Base-by-base conservation (phyloP, 2,797 vertebrate species). In the Melanotaenia pygmaea region DNA sequence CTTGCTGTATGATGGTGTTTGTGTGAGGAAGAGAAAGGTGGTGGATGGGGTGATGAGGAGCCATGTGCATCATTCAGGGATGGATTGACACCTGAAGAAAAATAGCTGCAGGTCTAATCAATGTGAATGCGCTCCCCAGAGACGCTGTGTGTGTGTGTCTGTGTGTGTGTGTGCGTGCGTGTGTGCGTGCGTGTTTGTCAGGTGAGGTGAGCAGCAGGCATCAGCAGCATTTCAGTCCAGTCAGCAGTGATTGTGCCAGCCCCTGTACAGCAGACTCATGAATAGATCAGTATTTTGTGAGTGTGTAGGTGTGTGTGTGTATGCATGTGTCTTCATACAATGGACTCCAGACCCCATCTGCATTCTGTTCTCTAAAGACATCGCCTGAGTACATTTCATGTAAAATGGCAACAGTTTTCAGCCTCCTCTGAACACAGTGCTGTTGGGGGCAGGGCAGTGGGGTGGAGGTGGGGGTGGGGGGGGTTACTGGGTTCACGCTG, bases 161-260 rank as follows among this genome's bases (percentile, higher is more conserved):
- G 37, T 38, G 37, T 38, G 37, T 37, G 37, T 37, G 72, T 89
- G 35, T 8, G 35, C 1, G 35, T 8, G 35, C 1, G 35, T 13
- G 12, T 11, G 37, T 13, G 37, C 3, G 30, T 32, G 30, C 3
- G 63, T 83, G 73, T 82, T 64, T 88, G 72, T 89, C 69, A 76
- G 79, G 81, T 83, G 80, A 85, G 81, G 74, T 77, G 73, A 90
- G 86, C 85, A 93, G 90, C 87, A 92, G 85, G 84, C 87, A 90
- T 93, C 91, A 92, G 91, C 91, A 93, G 71, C 85, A 88, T 91
- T 92, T 91, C 75, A 82, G 90, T 87, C 83, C 60, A 89, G 85
- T 94, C 93, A 93, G 92, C 93, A 93, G 59, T 57, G 77, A 81
- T 83, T 86, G 71, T 86, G 88, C 83, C 88, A 91, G 81, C 85